Evolutionary conservation across 64 coral and sea anemone species (phyloP).

Genomic region (Acropora yongei): DNA sequence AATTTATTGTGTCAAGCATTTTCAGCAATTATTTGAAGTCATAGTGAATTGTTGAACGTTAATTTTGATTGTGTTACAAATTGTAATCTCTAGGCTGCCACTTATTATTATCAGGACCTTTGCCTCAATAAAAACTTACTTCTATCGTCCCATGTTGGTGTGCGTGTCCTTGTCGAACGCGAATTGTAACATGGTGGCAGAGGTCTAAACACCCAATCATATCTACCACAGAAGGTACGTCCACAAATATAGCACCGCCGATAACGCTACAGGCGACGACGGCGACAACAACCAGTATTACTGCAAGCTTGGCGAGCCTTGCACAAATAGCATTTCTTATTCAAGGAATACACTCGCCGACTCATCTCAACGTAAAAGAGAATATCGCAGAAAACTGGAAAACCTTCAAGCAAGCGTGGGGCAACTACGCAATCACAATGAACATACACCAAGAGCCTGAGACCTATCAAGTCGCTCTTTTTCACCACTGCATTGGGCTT

Average conservation of each 20-base stretch:
- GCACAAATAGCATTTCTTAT: neutral
- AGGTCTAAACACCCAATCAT: neutral
- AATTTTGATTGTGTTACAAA: too few relatives aligned
- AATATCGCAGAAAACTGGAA: neutral
- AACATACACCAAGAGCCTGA: neutral
- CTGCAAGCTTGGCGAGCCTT: neutral
- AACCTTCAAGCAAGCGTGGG: constrained; percentile 8
- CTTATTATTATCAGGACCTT: neutral
- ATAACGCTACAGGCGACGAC: too few relatives aligned
- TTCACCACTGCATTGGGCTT: neutral
- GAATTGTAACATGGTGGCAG: constrained; percentile 16
- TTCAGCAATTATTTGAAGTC: too few relatives aligned
- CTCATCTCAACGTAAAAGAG: neutral
- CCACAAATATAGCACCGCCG: neutral
- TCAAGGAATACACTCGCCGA: neutral
- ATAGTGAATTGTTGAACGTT: too few relatives aligned
- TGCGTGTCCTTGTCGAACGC: neutral
- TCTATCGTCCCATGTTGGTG: neutral
- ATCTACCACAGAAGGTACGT: neutral
- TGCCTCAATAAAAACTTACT: constrained; percentile 21
- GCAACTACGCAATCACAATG: neutral
- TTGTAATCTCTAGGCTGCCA: neutral
- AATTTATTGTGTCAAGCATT: too few relatives aligned
- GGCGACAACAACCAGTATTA: too few relatives aligned
- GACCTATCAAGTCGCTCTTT: neutral